Conservation (phyloP, 1,140 invertebrate species). For the Diorhabda sublineata region DNA sequence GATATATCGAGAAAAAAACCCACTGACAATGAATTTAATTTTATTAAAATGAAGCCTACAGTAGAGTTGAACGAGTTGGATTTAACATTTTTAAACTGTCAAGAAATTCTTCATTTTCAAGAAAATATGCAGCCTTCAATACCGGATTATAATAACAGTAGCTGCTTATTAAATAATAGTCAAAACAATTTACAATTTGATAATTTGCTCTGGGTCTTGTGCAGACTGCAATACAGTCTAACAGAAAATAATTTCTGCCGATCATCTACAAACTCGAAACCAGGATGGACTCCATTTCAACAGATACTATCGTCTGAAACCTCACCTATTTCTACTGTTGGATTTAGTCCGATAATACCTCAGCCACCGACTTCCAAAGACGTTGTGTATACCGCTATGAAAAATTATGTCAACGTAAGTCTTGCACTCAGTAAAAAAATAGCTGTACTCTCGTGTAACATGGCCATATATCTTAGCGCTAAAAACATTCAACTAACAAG, state of each 20-base stretch:
- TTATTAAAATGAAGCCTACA: conserved; percentile 22
- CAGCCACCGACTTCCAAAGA: conserved; percentile 14
- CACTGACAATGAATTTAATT: conserved; percentile 13
- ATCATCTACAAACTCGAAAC: conserved; percentile 20
- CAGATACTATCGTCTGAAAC: conserved; percentile 23
- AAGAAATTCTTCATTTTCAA: conserved; percentile 21
- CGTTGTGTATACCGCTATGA: conserved; percentile 22
- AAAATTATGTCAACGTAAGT: conserved; percentile 26
- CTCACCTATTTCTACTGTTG: conserved; percentile 19
- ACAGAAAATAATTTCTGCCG: conserved; percentile 16
- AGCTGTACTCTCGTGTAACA: conserved; percentile 19
- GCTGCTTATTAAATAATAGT: conserved; percentile 16
- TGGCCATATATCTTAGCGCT: conserved; percentile 2
- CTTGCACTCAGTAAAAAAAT: conserved; percentile 19
- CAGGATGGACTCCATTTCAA: conserved; percentile 25
- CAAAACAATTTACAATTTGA: conserved; percentile 17
- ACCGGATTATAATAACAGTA: conserved; percentile 14
- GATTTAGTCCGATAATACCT: conserved; percentile 23
- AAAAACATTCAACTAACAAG: too few species aligned
- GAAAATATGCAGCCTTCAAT: conserved; percentile 8
- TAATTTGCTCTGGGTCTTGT: conserved; percentile 24
- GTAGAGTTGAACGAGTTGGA: conserved; percentile 12
- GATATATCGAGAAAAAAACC: conserved; percentile 17
- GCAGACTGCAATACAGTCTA: conserved; percentile 22
- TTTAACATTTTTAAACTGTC: conserved; percentile 22